Evolutionary conservation across 2,888 invertebrate genomes (phyloP).

Genomic region (Eretmocerus hayati): DNA sequence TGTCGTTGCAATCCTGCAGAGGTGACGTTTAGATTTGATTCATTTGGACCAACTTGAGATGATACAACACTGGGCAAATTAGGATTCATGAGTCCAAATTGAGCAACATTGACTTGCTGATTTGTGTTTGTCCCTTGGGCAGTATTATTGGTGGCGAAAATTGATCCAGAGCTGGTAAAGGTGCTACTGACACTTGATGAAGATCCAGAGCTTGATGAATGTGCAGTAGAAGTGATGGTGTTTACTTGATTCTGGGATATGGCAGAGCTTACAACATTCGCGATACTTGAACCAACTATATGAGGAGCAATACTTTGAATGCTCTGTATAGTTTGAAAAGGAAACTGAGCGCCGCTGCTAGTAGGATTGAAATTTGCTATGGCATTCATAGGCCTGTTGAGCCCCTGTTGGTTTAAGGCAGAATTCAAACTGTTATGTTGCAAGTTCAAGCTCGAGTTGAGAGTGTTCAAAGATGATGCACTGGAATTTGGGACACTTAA

Average conservation of each 20-base stretch:
- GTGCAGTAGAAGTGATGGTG: conserved; percentile 34
- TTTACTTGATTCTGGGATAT: conserved; percentile 32
- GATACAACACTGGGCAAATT: conserved; percentile 37
- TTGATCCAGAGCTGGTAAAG: conserved; percentile 39
- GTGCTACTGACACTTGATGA: conserved; percentile 34
- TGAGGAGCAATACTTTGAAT: conserved; percentile 44
- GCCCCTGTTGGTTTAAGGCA: conserved; percentile 33
- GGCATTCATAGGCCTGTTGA: conserved; percentile 36
- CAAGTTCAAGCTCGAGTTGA: conserved; percentile 35
- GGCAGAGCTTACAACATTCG: conserved; percentile 35
- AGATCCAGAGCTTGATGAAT: conserved; percentile 34
- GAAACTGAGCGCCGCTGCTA: conserved; percentile 39
- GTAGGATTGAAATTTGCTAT: conserved; percentile 33
- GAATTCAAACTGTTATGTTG: conserved; percentile 34
- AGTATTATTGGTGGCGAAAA: conserved; percentile 35
- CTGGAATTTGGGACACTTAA: conserved; percentile 34
- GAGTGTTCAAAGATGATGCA: conserved; percentile 33
- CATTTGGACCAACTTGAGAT: conserved; percentile 27
- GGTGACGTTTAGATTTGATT: conserved; percentile 28
- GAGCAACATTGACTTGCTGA: conserved; percentile 36
- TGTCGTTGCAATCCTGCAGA: conserved; percentile 37
- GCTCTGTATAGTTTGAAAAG: conserved; percentile 44
- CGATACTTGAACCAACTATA: conserved; percentile 40
- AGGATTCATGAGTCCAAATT: conserved; percentile 42
- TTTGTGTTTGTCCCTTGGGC: conserved; percentile 35